Base-by-base conservation (phyloP, 2,113 vertebrate species). In the Glareola pratincola region DNA sequence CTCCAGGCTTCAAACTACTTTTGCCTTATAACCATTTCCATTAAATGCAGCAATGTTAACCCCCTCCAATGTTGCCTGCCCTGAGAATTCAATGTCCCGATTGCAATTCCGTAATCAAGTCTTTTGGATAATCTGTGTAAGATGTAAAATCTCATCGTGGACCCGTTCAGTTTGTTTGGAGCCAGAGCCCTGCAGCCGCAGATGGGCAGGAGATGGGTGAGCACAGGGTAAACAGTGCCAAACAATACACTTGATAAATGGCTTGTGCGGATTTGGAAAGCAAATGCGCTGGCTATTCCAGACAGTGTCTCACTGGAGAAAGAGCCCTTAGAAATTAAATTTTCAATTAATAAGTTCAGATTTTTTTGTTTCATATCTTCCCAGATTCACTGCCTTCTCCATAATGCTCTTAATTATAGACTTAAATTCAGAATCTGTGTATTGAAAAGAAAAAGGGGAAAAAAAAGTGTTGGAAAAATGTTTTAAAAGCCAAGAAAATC, bases 231-330 rank as follows among this genome's bases (percentile, higher is more conserved):
- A 64, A 50, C n/a, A 7, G 14, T 53, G 75, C 78, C 90, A 88
- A 67, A 47, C 71, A 63, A 36, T 32, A 17, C 0, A 0, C 64
- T 59, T 57, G 60, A 47, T 76, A 75, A 63, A 62, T 41, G 29
- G 20, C 53, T 32, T 45, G 26, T 21, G 23, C 0, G 0, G n/a
- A 39, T n/a, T 73, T 63, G 82, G 90, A 90, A 74, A 71, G 76
- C 37, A 86, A 84, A 67, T 0, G 0, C 3, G 0, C n/a, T 34
- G 50, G 22, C 54, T 72, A 5, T 72, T 75, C 66, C 57, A 60
- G 45, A 34, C 12, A 9, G 51, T 12, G 6, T 71, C 18, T 74
- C 57, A 80, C 53, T 64, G 43, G 60, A 87, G 48, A 68, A 67
- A 43, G 30, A 94, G 36, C 51, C 71, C 36, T 43, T 60, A 77